Evolutionary conservation across 2,113 vertebrate genomes (phyloP), one percentile per base, ranked within the genome.

Genomic region (Scolopax mira): DNA sequence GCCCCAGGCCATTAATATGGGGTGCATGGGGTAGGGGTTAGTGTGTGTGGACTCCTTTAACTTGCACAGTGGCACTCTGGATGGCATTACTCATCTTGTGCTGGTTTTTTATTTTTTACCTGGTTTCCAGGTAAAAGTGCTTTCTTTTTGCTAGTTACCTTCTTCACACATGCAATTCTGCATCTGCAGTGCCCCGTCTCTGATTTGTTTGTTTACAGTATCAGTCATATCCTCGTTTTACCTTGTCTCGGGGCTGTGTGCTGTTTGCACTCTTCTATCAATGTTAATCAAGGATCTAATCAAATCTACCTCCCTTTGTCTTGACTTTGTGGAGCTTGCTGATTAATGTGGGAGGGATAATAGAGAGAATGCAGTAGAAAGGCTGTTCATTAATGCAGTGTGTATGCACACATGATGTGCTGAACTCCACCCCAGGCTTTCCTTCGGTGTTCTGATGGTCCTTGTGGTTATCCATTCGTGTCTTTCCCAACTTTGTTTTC

Each of bases 211-310:
- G 55, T 92, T 92, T 95, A 67, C 39, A 71, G 10, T 67, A 78
- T 88, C 72, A 80, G 37, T 94, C 93, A 60, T 72, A 51, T 49
- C 33, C 39, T 64, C 88, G 19, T 83, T 85, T 79, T 74, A 18
- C 55, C 55, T 92, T 71, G 51, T 90, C 69, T 74, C 23, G 3
- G 33, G 37, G 24, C 14, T 57, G 10, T 73, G 10, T 73, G 62
- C 88, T 79, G 49, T 93, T 90, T 93, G 55, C 35, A 37, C 55
- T 90, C 60, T 82, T 79, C 75, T 80, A 71, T 96, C 79, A 78
- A 16, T 55, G 83, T 46, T 83, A 86, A 93, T 88, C 54, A 83
- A 90, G 75, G 22, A 54, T 71, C 39, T 90, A 73, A 90, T 86
- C 19, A 89, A 86, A 90, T 86, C 73, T 72, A 8, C 75, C 42